Evolutionary conservation across 2,888 invertebrate species (phyloP), one percentile per base, ranked within the genome.

Genomic region (Zaprionus lineosus): DNA sequence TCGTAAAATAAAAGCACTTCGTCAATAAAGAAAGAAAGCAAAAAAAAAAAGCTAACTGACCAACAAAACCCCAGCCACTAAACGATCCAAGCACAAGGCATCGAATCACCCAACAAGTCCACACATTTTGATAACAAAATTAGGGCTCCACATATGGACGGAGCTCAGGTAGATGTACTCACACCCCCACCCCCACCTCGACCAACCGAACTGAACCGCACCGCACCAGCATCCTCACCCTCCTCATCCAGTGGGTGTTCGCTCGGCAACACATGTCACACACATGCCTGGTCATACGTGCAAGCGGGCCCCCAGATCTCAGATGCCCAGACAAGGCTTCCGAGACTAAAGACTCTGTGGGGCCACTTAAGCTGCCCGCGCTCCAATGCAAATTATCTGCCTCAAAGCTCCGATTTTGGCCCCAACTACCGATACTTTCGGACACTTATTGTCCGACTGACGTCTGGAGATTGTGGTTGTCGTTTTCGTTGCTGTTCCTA

Each of bases 1-100:
- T 79, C 83, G 79, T 79, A 74, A 79, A 81, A 81, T 70, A 69
- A 74, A 84, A 77, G 68, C 59, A 64, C 57, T 66, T 59, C 67
- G 39, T 34, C 62, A 33, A 75, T 74, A 75, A 74, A 63, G 79
- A 73, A 60, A 37, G 36, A 43, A 36, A 64, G n/a, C 73, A 63
- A 60, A 41, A 29, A 43, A 15, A 31, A n/a, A 14, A 16, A 58
- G 24, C 34, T 29, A 62, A 36, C 51, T 19, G 39, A 47, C 39
- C 21, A 31, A 37, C 44, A 15, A 24, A 47, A 21, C 46, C 47
- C 18, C 44, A 31, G 52, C 48, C 64, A 26, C 36, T 2, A n/a
- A 37, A 48, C 41, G 36, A 40, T 26, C 44, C 36, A 41, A 39
- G 18, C 46, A 60, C 33, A 12, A 29, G 15, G 15, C 43, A 47